These are phyloP conservation scores for Paramuricea clavata DNA, from an alignment of 92 coral and sea anemone species.

Conservation along the genomic window DNA sequence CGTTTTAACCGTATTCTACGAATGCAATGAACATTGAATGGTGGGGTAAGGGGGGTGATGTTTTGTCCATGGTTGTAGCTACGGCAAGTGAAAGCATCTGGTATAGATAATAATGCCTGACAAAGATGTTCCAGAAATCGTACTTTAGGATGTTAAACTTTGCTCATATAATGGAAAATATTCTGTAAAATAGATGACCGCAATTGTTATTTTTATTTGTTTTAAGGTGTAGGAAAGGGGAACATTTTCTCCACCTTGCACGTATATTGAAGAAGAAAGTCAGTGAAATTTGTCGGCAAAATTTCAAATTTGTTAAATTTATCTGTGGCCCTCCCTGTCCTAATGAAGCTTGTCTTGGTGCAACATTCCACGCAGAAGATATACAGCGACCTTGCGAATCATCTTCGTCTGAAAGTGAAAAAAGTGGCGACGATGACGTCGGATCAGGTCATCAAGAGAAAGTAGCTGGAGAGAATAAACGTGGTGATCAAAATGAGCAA, in stretches of 20 bases:
- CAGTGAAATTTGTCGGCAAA: conserved; percentile 40
- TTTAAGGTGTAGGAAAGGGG: not conserved
- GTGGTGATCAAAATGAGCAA: not conserved
- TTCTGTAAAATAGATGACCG: too few relatives aligned
- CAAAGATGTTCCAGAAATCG: too few relatives aligned
- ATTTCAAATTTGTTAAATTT: conserved; percentile 54
- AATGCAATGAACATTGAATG: too few relatives aligned
- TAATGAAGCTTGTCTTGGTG: conserved; percentile 28
- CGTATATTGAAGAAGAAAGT: not conserved
- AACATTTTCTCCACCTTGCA: conserved; percentile 2
- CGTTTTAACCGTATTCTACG: too few relatives aligned
- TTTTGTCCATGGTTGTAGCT: too few relatives aligned
- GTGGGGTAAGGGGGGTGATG: too few relatives aligned
- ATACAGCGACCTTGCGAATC: not conserved
- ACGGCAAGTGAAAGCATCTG: too few relatives aligned
- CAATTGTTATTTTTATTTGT: too few relatives aligned
- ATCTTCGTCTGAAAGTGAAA: not conserved
- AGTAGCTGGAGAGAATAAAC: too few relatives aligned
- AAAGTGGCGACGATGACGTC: not conserved
- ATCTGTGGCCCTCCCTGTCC: conserved; percentile 50
- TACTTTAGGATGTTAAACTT: too few relatives aligned
- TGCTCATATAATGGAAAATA: too few relatives aligned
- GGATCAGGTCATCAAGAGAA: not conserved
- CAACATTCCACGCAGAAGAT: conserved; percentile 2
- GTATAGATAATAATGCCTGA: too few relatives aligned